phyloP scores from a whole-genome alignment of 30 jellyfish, hydroid and myxozoan genomes.

The Aurelia sp. region DNA sequence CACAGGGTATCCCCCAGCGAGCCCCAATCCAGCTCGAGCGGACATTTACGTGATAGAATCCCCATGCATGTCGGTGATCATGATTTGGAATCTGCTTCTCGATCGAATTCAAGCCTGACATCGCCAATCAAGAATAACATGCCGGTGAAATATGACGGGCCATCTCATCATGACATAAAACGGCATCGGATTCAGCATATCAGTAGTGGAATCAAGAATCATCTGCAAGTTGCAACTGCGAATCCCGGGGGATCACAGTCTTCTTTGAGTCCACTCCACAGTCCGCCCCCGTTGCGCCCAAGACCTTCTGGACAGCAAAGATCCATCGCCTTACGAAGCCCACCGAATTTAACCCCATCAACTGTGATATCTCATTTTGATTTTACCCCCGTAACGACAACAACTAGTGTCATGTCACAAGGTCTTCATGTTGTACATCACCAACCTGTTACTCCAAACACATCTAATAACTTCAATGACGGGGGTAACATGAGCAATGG shows the following conservation, averaged over 20 bases:
- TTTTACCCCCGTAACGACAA: conserved; percentile 66
- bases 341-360: conserved; percentile 90
- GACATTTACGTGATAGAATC: conserved; percentile 2
- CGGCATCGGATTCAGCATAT: conserved; percentile 25
- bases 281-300: conserved; percentile 99
- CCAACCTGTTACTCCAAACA: conserved; percentile 2
- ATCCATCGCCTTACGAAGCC: conserved; percentile 90
- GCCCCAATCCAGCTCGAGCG: not conserved
- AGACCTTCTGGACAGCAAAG: conserved; percentile 89
- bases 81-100: conserved; percentile 13
- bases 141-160: conserved; percentile 10
- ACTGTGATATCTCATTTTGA: conserved; percentile 87
- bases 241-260: conserved; percentile 53
- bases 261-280: conserved; percentile 87
- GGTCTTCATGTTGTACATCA: conserved; percentile 53
- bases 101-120: not conserved
- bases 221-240: conserved; percentile 55
- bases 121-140: conserved; percentile 20
- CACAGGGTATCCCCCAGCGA: conserved; percentile 10
- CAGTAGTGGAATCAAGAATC: conserved; percentile 29
- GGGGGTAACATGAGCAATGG: not conserved
- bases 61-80: conserved; percentile 23
- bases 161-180: conserved; percentile 25
- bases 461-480: not conserved
- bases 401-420: conserved; percentile 51